Evolutionary conservation across 35 echinoderm and acorn worm genomes (phyloP).

Genomic region (Ophiothrix spiculata): DNA sequence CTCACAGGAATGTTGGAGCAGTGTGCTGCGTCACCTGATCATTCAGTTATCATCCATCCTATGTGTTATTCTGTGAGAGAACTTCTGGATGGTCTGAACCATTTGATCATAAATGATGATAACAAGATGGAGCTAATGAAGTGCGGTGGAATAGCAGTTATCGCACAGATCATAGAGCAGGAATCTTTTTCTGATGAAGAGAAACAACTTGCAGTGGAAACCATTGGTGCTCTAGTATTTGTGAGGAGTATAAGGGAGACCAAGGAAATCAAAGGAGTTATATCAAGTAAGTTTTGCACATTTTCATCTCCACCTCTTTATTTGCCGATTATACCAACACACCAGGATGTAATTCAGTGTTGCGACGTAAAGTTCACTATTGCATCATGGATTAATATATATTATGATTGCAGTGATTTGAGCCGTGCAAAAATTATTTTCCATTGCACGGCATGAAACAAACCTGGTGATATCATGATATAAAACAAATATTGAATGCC

Average conservation of each 20-base stretch:
- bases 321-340: no score
- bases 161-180: not conserved
- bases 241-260: not conserved
- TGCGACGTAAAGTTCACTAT: no score
- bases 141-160: not conserved
- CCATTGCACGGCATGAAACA: no score
- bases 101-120: not conserved
- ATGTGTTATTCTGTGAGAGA: not conserved
- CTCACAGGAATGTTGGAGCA: not conserved
- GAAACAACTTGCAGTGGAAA: not conserved
- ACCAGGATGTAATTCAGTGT: no score
- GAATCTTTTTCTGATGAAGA: not conserved
- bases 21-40: not conserved
- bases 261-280: not conserved
- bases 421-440: no score
- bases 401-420: no score
- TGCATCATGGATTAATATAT: no score
- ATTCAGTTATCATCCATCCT: not conserved
- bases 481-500: no score
- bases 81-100: not conserved
- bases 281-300: not conserved
- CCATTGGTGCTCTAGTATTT: not conserved
- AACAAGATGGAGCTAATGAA: not conserved
- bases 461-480: no score
- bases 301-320: no score